These are phyloP conservation scores for Hylia prasina DNA, from an alignment of 2,113 vertebrate genomes.

Conservation along the genomic window DNA sequence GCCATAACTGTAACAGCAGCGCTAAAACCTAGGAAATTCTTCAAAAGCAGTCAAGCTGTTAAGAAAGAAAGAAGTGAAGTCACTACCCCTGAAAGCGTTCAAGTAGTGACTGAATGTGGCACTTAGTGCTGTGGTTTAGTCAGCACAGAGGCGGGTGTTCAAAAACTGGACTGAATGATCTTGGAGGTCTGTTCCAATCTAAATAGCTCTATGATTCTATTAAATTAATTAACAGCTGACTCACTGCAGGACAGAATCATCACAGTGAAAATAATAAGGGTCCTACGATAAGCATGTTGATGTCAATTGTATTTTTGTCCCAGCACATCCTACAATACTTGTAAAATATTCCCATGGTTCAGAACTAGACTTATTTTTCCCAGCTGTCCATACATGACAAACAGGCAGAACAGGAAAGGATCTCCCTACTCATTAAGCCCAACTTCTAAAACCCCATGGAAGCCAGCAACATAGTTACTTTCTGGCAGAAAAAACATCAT, in stretches of 20 bases:
- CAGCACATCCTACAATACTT: neutral
- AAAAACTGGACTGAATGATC: neutral
- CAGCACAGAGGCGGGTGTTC: neutral
- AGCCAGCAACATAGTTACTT: neutral
- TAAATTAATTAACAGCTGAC: neutral
- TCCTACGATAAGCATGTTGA: neutral
- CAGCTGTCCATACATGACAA: neutral
- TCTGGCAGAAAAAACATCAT: neutral
- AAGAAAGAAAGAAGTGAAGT: neutral
- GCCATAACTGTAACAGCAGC: neutral
- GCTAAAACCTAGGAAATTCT: neutral
- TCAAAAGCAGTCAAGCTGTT: neutral
- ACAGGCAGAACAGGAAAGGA: neutral
- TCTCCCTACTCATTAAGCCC: neutral
- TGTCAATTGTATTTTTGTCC: neutral
- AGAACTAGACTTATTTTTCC: neutral
- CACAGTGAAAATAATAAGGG: neutral
- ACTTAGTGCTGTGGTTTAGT: neutral
- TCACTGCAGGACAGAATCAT: neutral
- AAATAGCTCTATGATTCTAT: neutral
- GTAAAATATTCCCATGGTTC: neutral
- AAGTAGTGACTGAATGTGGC: neutral
- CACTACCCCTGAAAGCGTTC: neutral
- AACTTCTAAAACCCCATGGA: neutral
- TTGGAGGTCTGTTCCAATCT: neutral